These are phyloP conservation scores for Oryzaephilus surinamensis DNA, from an alignment of 1,140 invertebrate species.

Conservation along the genomic window DNA sequence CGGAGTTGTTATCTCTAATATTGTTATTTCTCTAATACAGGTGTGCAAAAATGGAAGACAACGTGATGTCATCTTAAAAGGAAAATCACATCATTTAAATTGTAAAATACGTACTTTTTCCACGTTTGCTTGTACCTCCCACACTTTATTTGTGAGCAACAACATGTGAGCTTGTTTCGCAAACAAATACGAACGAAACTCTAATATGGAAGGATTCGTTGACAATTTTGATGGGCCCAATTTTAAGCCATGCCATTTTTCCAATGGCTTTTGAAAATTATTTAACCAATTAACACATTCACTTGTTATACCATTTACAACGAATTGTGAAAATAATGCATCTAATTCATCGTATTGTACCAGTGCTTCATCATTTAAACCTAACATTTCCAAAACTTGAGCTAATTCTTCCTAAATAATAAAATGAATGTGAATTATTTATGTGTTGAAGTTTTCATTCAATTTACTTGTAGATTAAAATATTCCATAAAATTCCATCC, in stretches of 20 bases:
- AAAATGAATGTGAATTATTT: neutral
- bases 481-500: conserved; percentile 93
- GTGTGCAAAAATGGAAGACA: conserved; percentile 80
- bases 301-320: conserved; percentile 81
- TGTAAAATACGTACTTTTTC: too few species aligned
- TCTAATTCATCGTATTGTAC: conserved; percentile 96
- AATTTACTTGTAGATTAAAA: conserved; percentile 75
- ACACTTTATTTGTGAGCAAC: conserved; percentile 62
- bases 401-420: conserved; percentile 78
- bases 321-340: conserved; percentile 93
- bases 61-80: conserved; percentile 68
- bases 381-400: conserved; percentile 89
- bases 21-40: conserved; percentile 66
- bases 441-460: conserved; percentile 4
- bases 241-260: conserved; percentile 72
- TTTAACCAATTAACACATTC: conserved; percentile 72
- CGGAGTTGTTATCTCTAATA: conserved; percentile 65
- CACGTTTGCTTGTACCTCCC: conserved; percentile 73
- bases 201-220: conserved; percentile 49
- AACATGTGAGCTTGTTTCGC: conserved; percentile 83
- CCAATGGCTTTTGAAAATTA: conserved; percentile 63
- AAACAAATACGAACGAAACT: conserved; percentile 91
- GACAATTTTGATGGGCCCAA: conserved; percentile 40
- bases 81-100: conserved; percentile 2
- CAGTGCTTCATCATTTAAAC: conserved; percentile 85